These are phyloP conservation scores for Acanthurus leucopareius DNA, from an alignment of 2,797 vertebrate species.

Conservation along the genomic window DNA sequence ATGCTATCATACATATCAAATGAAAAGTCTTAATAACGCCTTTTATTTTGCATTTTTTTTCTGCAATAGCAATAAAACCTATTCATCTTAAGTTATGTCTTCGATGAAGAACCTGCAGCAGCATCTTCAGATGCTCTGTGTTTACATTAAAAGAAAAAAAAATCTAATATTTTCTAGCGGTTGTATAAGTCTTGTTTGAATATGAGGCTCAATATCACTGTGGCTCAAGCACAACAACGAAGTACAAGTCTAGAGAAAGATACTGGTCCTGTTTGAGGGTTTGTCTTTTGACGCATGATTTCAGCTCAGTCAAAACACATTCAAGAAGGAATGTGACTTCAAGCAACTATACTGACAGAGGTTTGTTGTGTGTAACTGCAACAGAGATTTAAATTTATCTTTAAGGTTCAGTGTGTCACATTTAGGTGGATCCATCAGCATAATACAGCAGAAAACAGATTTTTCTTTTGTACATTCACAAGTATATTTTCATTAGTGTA, in stretches of 20 bases:
- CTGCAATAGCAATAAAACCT: slow-evolving; percentile 51
- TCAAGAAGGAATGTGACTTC: slow-evolving; percentile 60
- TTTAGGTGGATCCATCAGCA: too few relatives aligned
- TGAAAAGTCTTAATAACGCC: slow-evolving; percentile 14
- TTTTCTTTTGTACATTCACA: too few relatives aligned
- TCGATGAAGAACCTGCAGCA: slow-evolving; percentile 21
- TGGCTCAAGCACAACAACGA: slow-evolving; percentile 51
- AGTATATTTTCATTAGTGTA: too few relatives aligned
- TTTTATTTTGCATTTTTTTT: slow-evolving; percentile 22
- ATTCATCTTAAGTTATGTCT: slow-evolving; percentile 27
- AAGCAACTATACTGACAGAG: slow-evolving; percentile 24
- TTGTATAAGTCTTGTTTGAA: slow-evolving; percentile 57
- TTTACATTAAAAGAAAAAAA: slow-evolving; percentile 46
- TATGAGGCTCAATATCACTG: slow-evolving; percentile 38
- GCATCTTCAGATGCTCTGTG: slow-evolving; percentile 20
- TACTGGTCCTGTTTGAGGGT: slow-evolving; percentile 57
- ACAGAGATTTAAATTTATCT: neutral
- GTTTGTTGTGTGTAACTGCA: slow-evolving; percentile 5
- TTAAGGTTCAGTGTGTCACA: neutral
- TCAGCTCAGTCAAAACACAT: slow-evolving; percentile 54
- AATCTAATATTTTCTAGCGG: slow-evolving; percentile 10
- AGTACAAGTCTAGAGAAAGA: slow-evolving; percentile 35
- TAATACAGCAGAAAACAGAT: too few relatives aligned
- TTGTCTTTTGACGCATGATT: slow-evolving; percentile 17
- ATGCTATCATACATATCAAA: slow-evolving; percentile 37